These are phyloP conservation scores for Neodiprion fabricii DNA, from an alignment of 1,140 invertebrate genomes.

Conservation along the genomic window DNA sequence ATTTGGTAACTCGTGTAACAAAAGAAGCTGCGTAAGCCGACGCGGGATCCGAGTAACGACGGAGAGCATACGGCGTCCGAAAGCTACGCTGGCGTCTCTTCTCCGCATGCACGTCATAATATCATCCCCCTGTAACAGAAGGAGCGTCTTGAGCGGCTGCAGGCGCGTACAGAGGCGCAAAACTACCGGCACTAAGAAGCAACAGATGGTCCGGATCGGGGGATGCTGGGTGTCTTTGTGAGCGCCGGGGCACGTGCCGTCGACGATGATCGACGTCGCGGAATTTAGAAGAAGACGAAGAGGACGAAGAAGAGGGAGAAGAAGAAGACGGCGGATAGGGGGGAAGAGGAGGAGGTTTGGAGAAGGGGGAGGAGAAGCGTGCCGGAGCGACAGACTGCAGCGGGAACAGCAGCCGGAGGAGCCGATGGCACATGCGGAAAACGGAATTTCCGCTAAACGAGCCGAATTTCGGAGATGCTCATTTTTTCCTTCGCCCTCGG, in stretches of 20 bases:
- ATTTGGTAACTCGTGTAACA: constrained; percentile 7
- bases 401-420: background rate
- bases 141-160: background rate
- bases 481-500: background rate
- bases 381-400: background rate
- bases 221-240: constrained; percentile 4
- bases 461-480: background rate
- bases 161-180: background rate
- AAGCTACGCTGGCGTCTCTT: too few relatives aligned
- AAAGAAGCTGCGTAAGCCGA: background rate
- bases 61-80: background rate
- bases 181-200: background rate
- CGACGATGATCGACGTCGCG: background rate
- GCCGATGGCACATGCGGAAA: background rate
- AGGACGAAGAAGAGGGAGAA: too few relatives aligned
- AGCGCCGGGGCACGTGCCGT: background rate
- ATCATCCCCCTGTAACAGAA: background rate
- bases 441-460: background rate
- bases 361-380: background rate
- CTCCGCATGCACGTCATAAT: too few relatives aligned
- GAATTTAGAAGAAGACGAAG: background rate
- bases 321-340: too few relatives aligned
- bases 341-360: background rate
- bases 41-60: background rate
- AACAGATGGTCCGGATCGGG: background rate